Evolutionary conservation across 23 tunicate genomes (phyloP).

Genomic region (Phallusia fumigata): DNA sequence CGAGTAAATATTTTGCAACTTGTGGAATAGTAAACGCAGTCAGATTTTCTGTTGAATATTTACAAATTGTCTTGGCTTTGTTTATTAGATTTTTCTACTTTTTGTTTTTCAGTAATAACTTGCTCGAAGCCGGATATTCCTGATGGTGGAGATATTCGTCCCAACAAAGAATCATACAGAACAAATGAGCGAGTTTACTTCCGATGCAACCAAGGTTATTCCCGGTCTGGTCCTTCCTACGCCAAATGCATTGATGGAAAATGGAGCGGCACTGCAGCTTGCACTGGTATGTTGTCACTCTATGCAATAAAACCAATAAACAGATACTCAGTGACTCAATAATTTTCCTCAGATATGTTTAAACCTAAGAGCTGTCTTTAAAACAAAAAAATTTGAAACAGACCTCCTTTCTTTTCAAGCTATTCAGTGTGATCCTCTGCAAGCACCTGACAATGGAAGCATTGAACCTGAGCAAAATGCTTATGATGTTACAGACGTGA

Average conservation of each 20-base stretch:
- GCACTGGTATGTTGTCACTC: not conserved
- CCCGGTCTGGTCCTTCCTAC: not conserved
- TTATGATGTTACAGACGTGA: not conserved
- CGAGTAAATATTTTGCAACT: not conserved
- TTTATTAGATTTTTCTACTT: too few relatives aligned
- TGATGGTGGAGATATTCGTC: not conserved
- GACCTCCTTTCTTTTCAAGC: too few relatives aligned
- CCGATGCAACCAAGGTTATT: not conserved
- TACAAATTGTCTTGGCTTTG: not conserved
- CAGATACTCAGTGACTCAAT: too few relatives aligned
- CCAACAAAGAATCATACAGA: not conserved
- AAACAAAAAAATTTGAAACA: too few relatives aligned
- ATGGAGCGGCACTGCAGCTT: not conserved
- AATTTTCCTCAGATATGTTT: too few relatives aligned
- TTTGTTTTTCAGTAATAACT: not conserved
- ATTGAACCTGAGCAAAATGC: not conserved
- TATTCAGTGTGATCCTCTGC: not conserved
- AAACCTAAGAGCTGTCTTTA: too few relatives aligned
- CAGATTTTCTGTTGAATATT: not conserved
- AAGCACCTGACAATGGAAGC: conserved; percentile 7
- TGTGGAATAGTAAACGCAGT: not conserved
- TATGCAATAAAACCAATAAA: too few relatives aligned
- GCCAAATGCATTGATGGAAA: not conserved
- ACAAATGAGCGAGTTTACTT: not conserved
- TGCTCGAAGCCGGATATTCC: not conserved